phyloP scores from a whole-genome alignment of 2,113 vertebrate species.

The Python bivittatus region DNA sequence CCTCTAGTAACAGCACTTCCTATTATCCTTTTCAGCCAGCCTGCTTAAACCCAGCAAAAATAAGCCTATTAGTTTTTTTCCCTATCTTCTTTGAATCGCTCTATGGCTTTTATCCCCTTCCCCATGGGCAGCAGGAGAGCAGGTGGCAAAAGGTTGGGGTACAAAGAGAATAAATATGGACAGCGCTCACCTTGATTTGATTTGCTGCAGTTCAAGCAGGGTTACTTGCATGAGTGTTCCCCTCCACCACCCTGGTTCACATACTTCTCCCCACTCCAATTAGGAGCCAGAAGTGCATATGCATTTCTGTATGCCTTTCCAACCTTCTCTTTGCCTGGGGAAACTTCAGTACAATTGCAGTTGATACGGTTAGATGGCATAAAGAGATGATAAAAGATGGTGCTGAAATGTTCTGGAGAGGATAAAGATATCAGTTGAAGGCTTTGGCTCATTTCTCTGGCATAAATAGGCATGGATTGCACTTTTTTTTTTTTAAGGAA shows the following conservation, averaged over 20 bases:
- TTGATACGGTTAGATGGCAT: not conserved
- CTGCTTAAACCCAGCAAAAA: not conserved
- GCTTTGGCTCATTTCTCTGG: not conserved
- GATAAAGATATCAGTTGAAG: not conserved
- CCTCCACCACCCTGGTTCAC: not conserved
- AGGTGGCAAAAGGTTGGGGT: not conserved
- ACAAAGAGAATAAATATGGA: not conserved
- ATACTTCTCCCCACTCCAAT: not conserved
- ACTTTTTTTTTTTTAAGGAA: not conserved
- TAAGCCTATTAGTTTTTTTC: not conserved
- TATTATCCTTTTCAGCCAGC: not conserved
- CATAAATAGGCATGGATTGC: not conserved
- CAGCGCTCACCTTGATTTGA: not conserved
- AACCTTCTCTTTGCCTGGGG: too few species aligned
- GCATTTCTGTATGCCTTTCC: not conserved
- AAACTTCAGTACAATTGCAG: not conserved
- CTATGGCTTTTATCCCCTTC: not conserved
- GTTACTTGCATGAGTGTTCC: not conserved
- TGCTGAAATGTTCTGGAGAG: not conserved
- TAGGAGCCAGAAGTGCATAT: not conserved
- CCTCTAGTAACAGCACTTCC: not conserved
- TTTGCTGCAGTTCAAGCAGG: not conserved
- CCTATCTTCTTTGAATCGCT: not conserved
- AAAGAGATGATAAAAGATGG: not conserved
- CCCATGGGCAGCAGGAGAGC: not conserved